phyloP scores from a whole-genome alignment of 2,797 vertebrate species.

The Enteromius unitaeniatus region DNA sequence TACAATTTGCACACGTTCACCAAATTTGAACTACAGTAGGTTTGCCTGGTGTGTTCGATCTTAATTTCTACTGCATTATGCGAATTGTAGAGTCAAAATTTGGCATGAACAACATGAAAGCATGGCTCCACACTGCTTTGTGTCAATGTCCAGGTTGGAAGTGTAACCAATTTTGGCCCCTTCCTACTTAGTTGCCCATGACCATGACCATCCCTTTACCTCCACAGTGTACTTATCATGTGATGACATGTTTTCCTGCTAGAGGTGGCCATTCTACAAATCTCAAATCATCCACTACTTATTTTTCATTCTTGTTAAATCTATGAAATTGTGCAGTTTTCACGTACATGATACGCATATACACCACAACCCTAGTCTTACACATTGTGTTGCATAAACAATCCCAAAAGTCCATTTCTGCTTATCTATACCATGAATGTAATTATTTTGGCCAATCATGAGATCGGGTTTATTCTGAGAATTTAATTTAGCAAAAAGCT shows the following conservation, averaged over 20 bases:
- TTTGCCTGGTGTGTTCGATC: neutral
- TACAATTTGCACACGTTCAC: neutral
- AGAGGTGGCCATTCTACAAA: neutral
- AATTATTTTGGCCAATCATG: too few species aligned
- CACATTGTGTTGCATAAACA: too few species aligned
- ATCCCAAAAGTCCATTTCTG: neutral
- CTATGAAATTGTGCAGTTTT: neutral
- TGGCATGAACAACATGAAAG: neutral
- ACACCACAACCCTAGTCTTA: too few species aligned
- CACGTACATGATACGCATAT: too few species aligned
- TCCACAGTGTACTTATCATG: neutral
- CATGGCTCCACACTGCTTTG: neutral
- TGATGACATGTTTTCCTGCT: neutral
- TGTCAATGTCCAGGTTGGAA: neutral
- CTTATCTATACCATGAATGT: too few species aligned
- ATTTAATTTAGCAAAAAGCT: neutral
- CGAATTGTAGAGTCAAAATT: neutral
- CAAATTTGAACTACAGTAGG: neutral
- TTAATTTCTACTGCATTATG: neutral
- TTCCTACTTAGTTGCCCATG: neutral
- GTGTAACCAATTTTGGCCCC: neutral
- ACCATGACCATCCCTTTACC: neutral
- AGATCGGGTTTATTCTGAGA: neutral
- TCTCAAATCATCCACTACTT: neutral
- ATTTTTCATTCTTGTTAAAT: neutral